These are phyloP conservation scores for Enteromius thamalakanensis DNA, from an alignment of 2,797 vertebrate species.

Conservation along the genomic window DNA sequence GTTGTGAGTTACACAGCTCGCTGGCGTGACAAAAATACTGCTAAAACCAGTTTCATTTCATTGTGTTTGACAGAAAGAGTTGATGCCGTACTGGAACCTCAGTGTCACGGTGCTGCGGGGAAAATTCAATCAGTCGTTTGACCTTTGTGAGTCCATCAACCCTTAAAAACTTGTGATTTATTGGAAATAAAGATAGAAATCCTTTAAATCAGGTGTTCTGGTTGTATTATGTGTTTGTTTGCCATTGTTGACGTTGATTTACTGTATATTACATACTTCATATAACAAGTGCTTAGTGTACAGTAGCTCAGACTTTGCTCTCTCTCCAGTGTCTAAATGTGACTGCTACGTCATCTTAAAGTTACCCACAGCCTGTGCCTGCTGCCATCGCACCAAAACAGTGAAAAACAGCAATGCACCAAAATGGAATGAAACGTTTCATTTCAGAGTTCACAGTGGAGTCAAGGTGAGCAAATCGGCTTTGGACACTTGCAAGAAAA, in stretches of 20 bases:
- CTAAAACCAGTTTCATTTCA: background rate
- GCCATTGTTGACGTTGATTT: background rate
- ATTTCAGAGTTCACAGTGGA: conserved; percentile 76
- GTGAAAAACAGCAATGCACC: conserved; percentile 77
- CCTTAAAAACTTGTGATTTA: background rate
- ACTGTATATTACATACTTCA: background rate
- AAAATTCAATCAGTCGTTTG: conserved; percentile 67
- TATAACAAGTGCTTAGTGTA: background rate
- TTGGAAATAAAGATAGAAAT: background rate
- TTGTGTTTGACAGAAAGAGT: conserved; percentile 60
- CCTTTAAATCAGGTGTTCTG: background rate
- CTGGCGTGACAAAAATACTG: background rate
- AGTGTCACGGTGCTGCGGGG: conserved; percentile 79
- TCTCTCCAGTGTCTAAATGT: conserved; percentile 73
- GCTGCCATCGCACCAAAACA: conserved; percentile 73
- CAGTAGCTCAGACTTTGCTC: background rate
- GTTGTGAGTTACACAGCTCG: too few species aligned
- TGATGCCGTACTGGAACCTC: conserved; percentile 68
- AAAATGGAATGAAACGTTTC: conserved; percentile 85
- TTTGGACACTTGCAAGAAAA: conserved; percentile 3
- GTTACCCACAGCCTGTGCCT: conserved; percentile 80
- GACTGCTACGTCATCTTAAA: conserved; percentile 82
- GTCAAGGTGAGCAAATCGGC: conserved; percentile 77
- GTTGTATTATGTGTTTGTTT: background rate
- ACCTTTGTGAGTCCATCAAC: conserved; percentile 70